phyloP scores from a whole-genome alignment of 2,888 invertebrate species.

The Romanomermis culicivorax region DNA sequence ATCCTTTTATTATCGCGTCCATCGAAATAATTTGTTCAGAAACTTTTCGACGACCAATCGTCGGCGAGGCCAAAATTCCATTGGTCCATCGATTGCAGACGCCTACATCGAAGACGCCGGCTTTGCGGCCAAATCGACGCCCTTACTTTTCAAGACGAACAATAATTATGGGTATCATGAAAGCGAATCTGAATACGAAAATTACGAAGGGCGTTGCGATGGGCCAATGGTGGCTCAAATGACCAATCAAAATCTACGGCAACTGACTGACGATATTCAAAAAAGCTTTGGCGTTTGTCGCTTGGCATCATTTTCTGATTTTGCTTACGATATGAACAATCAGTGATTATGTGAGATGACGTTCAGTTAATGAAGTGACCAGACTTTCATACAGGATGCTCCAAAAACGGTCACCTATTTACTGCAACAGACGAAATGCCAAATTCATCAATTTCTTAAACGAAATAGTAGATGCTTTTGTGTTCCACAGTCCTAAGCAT shows the following conservation, averaged over 20 bases:
- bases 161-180: conserved; percentile 53
- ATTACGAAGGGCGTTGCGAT: conserved; percentile 29
- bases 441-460: too few species aligned
- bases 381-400: too few species aligned
- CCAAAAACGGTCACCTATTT: too few species aligned
- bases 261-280: conserved; percentile 9
- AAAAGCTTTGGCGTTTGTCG: conserved; percentile 8
- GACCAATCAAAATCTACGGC: conserved; percentile 17
- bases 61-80: conserved; percentile 1
- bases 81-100: too few species aligned
- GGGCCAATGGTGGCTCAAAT: conserved; percentile 29
- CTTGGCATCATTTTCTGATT: background rate
- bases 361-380: too few species aligned
- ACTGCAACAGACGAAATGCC: too few species aligned
- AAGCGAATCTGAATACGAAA: conserved; percentile 33
- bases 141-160: too few species aligned
- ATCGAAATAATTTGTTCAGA: background rate
- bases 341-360: too few species aligned
- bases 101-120: too few species aligned
- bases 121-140: background rate
- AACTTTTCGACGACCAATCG: background rate
- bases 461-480: too few species aligned
- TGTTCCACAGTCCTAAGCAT: too few species aligned
- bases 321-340: background rate
- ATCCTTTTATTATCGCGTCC: background rate